Evolutionary conservation across 2,888 invertebrate genomes (phyloP).

Genomic region (Drosophila algonquin): DNA sequence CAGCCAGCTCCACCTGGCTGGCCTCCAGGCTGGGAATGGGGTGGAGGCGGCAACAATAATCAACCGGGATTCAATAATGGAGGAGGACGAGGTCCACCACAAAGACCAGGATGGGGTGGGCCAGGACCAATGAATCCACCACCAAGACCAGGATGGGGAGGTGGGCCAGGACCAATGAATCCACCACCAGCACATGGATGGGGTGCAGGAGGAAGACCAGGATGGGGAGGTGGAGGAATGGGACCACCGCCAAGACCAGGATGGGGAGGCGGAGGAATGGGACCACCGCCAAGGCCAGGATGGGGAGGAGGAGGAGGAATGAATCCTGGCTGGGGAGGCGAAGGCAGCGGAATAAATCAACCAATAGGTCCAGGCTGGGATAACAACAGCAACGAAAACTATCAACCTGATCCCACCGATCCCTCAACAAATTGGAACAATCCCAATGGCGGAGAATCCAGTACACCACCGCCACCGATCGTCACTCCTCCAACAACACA

Average conservation of each 20-base stretch:
- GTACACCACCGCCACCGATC: background rate
- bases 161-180: background rate
- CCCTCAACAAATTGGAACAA: background rate
- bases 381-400: conserved; percentile 11
- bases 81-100: conserved; percentile 21
- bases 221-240: conserved; percentile 2
- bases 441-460: background rate
- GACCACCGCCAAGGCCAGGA: conserved; percentile 9
- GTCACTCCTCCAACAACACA: background rate
- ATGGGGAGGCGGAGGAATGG: conserved; percentile 4
- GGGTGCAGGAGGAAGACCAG: conserved; percentile 1
- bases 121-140: conserved; percentile 6
- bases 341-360: conserved; percentile 9
- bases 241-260: conserved; percentile 4
- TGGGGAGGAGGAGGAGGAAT: background rate
- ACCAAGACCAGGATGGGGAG: conserved; percentile 11
- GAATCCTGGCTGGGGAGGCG: conserved; percentile 9
- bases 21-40: conserved; percentile 49
- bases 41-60: conserved; percentile 17
- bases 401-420: conserved; percentile 7
- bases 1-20: conserved; percentile 42
- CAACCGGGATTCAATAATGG: conserved; percentile 14
- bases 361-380: conserved; percentile 5
- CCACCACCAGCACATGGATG: conserved; percentile 28
- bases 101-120: conserved; percentile 13